These are phyloP conservation scores for Polypterus bichir DNA, from an alignment of 2,113 vertebrate genomes.

Conservation along the genomic window DNA sequence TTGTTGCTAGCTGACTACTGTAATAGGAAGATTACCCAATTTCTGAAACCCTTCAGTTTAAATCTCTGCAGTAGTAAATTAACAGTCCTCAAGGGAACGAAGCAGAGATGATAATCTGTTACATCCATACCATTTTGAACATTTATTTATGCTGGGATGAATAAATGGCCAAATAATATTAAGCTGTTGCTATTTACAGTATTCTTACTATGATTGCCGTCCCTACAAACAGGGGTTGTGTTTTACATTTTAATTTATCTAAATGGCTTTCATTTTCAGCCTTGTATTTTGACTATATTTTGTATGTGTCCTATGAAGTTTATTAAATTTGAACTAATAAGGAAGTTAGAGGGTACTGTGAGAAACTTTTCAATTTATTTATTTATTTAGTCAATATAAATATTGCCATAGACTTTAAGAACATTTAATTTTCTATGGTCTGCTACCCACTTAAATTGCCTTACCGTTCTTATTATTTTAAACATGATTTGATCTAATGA, in stretches of 20 bases:
- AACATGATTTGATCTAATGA: constrained; percentile 26
- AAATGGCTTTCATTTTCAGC: no score
- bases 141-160: neutral
- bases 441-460: constrained; percentile 35
- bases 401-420: no score
- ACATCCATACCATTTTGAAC: constrained; percentile 2
- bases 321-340: no score
- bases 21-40: constrained; percentile 9
- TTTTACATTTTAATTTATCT: no score
- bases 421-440: constrained; percentile 23
- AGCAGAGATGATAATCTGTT: neutral
- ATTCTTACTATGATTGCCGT: no score
- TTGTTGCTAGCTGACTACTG: neutral
- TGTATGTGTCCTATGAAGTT: no score
- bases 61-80: constrained; percentile 6
- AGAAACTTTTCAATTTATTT: no score
- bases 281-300: no score
- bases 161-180: neutral
- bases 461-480: constrained; percentile 31
- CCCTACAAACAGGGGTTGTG: no score
- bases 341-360: no score
- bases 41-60: constrained; percentile 8
- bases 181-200: neutral
- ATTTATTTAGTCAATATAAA: no score
- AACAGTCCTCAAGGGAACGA: constrained; percentile 4